phyloP scores from a whole-genome alignment of 2,797 vertebrate species.

The Malurus splendens region DNA sequence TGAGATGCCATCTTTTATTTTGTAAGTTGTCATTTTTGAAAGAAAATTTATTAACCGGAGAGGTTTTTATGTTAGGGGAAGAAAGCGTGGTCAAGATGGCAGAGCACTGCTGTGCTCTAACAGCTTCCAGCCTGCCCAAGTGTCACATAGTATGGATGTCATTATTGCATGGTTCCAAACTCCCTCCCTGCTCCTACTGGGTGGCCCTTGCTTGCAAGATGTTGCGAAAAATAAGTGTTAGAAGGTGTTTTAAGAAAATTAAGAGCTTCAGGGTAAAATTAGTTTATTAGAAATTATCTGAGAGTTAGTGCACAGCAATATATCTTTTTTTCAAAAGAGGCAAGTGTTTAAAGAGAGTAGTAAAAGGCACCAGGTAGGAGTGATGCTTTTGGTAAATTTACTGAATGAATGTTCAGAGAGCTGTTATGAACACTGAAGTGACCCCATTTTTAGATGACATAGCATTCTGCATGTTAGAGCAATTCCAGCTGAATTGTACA shows the following conservation, averaged over 20 bases:
- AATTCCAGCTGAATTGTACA: slow-evolving; percentile 5
- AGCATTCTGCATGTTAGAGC: background rate
- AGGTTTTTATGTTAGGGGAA: background rate
- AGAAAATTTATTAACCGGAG: background rate
- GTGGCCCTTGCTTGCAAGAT: background rate
- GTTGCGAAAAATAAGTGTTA: background rate
- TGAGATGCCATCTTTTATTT: background rate
- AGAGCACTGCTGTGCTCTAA: background rate
- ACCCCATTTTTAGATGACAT: background rate
- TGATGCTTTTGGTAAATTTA: background rate
- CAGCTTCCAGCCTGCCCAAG: background rate
- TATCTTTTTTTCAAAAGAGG: background rate
- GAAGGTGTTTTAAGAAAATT: background rate
- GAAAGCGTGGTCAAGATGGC: background rate
- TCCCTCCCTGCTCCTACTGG: background rate
- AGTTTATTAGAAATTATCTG: background rate
- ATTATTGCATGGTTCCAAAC: background rate
- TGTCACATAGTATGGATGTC: background rate
- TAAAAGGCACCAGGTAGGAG: background rate
- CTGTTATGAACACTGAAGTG: background rate
- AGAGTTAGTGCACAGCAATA: background rate
- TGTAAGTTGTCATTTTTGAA: background rate
- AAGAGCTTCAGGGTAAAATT: background rate
- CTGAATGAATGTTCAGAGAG: background rate
- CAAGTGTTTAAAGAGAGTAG: background rate